These are phyloP conservation scores for Sminthurides bifidus DNA, from an alignment of 1,140 invertebrate genomes.

Conservation along the genomic window DNA sequence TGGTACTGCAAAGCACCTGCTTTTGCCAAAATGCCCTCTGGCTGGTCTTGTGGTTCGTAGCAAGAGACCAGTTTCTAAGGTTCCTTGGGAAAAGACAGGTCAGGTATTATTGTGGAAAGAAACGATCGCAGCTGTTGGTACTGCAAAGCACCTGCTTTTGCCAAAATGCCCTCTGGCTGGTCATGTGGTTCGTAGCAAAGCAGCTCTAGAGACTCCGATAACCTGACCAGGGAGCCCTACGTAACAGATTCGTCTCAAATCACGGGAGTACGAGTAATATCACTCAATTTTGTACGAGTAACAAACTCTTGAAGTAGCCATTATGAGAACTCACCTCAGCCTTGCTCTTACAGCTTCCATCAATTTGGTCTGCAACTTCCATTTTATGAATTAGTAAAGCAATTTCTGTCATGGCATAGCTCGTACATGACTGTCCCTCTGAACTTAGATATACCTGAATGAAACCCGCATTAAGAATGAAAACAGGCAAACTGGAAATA, in stretches of 20 bases:
- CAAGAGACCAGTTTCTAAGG: no score
- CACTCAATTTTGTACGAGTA: not conserved
- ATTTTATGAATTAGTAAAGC: conserved; percentile 13
- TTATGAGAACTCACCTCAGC: conserved; percentile 6
- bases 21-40: conserved; percentile 16
- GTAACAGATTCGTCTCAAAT: not conserved
- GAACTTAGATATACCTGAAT: conserved; percentile 25
- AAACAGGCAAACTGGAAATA: no score
- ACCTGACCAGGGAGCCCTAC: conserved; percentile 11
- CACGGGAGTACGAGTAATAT: not conserved
- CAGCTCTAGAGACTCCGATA: conserved; percentile 9
- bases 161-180: conserved; percentile 19
- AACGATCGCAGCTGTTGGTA: conserved; percentile 13
- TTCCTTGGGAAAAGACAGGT: not conserved
- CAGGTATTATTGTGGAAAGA: conserved; percentile 11
- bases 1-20: conserved; percentile 5
- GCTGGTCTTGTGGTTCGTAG: conserved; percentile 22
- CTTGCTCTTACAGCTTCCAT: not conserved
- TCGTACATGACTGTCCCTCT: conserved; percentile 25
- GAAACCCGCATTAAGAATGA: no score
- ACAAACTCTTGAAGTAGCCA: no score
- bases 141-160: conserved; percentile 5
- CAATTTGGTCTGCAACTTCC: not conserved
- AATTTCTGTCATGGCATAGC: conserved; percentile 18
- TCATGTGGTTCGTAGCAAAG: conserved; percentile 21